Evolutionary conservation across 1,140 invertebrate genomes (phyloP).

Genomic region (Batillaria attramentaria): DNA sequence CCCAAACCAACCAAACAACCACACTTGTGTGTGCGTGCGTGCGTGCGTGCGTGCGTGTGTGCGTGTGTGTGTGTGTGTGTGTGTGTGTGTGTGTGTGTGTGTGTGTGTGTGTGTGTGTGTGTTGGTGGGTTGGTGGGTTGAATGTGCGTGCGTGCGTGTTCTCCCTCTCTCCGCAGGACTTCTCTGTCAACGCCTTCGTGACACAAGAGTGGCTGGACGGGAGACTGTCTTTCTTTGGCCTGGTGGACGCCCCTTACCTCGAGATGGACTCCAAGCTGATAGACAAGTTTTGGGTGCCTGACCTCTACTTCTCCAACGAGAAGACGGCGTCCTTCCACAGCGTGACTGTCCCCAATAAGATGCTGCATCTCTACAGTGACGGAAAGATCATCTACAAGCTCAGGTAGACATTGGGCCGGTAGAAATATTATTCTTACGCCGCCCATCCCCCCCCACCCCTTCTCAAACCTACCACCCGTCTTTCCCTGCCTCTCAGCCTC

Average conservation of each 20-base stretch:
- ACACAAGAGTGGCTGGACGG: slow-evolving; percentile 68
- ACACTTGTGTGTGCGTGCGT: too few species aligned
- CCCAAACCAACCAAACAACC: too few species aligned
- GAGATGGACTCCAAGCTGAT: slow-evolving; percentile 59
- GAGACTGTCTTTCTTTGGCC: slow-evolving; percentile 53
- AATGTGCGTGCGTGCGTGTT: too few species aligned
- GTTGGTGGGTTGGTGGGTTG: too few species aligned
- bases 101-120: too few species aligned
- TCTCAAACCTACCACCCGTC: background rate
- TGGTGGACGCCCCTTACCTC: slow-evolving; percentile 44
- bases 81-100: too few species aligned
- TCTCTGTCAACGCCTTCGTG: slow-evolving; percentile 67
- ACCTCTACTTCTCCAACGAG: slow-evolving; percentile 75
- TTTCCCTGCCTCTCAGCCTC: background rate
- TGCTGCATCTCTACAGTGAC: slow-evolving; percentile 77
- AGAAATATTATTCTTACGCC: background rate
- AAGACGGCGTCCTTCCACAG: slow-evolving; percentile 74
- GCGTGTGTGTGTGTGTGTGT: too few species aligned
- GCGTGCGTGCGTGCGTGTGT: too few species aligned
- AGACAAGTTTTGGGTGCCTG: slow-evolving; percentile 60
- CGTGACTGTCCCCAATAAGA: slow-evolving; percentile 77
- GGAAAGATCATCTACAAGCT: slow-evolving; percentile 69
- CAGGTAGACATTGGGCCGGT: slow-evolving; percentile 39
- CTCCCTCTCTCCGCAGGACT: slow-evolving; percentile 60
- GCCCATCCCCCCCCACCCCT: background rate